phyloP scores from a whole-genome alignment of 2,888 invertebrate species.

The Oithona nana region DNA sequence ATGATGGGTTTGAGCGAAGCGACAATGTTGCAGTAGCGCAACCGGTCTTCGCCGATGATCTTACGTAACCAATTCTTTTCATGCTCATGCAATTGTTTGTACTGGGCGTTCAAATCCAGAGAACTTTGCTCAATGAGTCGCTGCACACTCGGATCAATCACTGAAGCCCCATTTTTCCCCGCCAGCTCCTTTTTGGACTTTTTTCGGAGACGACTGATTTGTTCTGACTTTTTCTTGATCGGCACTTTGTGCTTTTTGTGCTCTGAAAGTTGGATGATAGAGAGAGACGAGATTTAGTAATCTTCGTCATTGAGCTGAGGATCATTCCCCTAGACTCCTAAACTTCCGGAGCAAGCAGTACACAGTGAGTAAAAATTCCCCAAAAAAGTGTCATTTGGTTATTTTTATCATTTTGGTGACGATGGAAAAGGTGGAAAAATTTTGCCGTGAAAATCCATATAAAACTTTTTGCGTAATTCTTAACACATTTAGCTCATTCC shows the following conservation, averaged over 20 bases:
- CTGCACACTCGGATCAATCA: constrained; percentile 1
- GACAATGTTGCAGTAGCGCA: constrained; percentile 78
- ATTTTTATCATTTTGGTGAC: too few species aligned
- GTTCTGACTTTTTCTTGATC: constrained; percentile 71
- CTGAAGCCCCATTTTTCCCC: neutral
- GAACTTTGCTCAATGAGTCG: constrained; percentile 1
- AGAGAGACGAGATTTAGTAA: too few species aligned
- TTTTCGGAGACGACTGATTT: constrained; percentile 72
- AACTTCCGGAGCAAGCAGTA: too few species aligned
- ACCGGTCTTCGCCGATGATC: constrained; percentile 74
- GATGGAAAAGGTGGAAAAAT: too few species aligned
- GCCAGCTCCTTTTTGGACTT: constrained; percentile 46
- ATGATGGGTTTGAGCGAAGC: constrained; percentile 83
- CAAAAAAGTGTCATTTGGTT: too few species aligned
- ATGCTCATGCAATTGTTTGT: constrained; percentile 63
- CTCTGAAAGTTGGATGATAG: constrained; percentile 38
- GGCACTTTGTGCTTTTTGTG: constrained; percentile 78
- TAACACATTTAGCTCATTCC: too few species aligned
- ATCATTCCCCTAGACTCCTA: too few species aligned
- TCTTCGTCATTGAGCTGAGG: too few species aligned
- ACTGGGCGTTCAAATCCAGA: constrained; percentile 28
- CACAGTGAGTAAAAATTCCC: too few species aligned
- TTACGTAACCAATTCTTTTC: constrained; percentile 78
- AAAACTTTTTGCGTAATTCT: too few species aligned
- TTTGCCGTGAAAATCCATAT: too few species aligned